These are phyloP conservation scores for Carcina quercana DNA, from an alignment of 2,888 invertebrate genomes.

Conservation along the genomic window DNA sequence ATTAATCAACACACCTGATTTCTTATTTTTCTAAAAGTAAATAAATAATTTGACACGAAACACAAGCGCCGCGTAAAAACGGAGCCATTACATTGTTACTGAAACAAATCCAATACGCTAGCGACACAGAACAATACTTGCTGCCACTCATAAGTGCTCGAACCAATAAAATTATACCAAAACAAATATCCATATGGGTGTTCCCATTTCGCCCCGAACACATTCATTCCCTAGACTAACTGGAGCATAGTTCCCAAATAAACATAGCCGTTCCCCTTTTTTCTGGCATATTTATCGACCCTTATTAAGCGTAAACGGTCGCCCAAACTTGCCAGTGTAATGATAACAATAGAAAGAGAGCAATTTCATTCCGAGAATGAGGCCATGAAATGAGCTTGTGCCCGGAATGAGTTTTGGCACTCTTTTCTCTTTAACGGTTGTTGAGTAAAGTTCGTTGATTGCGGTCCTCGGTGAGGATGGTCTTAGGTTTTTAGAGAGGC, in stretches of 20 bases:
- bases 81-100: no score
- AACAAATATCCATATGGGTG: no score
- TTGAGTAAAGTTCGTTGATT: no score
- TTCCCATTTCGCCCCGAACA: conserved; percentile 7
- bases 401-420: background rate
- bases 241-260: conserved; percentile 12
- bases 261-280: conserved; percentile 14
- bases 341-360: conserved; percentile 17
- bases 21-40: no score
- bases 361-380: conserved; percentile 10
- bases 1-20: no score
- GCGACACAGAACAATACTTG: no score
- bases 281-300: conserved; percentile 17
- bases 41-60: no score
- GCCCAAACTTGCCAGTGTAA: conserved; percentile 14
- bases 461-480: background rate
- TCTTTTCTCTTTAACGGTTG: no score
- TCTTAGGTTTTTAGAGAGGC: background rate
- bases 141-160: no score
- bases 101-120: no score
- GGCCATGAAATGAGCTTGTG: conserved; percentile 4
- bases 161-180: no score
- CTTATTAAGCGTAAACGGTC: conserved; percentile 18
- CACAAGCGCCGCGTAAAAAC: no score
- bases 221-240: conserved; percentile 7